Evolutionary conservation across 2,888 invertebrate genomes (phyloP).

Genomic region (Perithous albicinctus): DNA sequence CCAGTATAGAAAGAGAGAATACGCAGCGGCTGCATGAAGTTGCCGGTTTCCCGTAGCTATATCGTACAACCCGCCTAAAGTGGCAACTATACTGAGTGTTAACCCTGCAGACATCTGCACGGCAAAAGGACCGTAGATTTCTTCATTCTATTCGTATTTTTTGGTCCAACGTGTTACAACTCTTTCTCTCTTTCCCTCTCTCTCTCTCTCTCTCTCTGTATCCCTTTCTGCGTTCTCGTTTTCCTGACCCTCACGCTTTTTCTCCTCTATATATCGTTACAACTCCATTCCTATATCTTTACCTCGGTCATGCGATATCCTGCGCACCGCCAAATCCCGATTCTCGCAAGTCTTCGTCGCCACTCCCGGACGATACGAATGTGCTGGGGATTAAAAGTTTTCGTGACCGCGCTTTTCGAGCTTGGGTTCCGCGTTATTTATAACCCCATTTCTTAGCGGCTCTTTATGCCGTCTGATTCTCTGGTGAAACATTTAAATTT

Average conservation of each 20-base stretch:
- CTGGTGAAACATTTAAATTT: background rate
- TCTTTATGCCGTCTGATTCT: slow-evolving; percentile 55
- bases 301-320: slow-evolving; percentile 39
- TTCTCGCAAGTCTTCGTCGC: slow-evolving; percentile 48
- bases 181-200: slow-evolving; percentile 39
- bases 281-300: slow-evolving; percentile 11
- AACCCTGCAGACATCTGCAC: background rate
- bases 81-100: background rate
- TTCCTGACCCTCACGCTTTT: slow-evolving; percentile 35
- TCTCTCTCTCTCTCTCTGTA: slow-evolving; percentile 16
- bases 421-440: slow-evolving; percentile 70
- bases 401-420: slow-evolving; percentile 60
- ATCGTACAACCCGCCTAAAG: slow-evolving; percentile 21
- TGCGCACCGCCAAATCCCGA: slow-evolving; percentile 50
- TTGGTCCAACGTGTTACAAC: slow-evolving; percentile 25
- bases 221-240: slow-evolving; percentile 34
- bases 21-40: slow-evolving; percentile 4
- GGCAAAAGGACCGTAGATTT: slow-evolving; percentile 65
- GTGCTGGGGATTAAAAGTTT: slow-evolving; percentile 76
- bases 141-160: slow-evolving; percentile 71
- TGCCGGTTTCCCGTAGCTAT: slow-evolving; percentile 68
- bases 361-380: slow-evolving; percentile 72
- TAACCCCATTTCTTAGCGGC: slow-evolving; percentile 67
- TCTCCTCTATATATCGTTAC: slow-evolving; percentile 1
- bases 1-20: background rate